Evolutionary conservation across 2,113 vertebrate genomes (phyloP).

Genomic region (Stegastes partitus): DNA sequence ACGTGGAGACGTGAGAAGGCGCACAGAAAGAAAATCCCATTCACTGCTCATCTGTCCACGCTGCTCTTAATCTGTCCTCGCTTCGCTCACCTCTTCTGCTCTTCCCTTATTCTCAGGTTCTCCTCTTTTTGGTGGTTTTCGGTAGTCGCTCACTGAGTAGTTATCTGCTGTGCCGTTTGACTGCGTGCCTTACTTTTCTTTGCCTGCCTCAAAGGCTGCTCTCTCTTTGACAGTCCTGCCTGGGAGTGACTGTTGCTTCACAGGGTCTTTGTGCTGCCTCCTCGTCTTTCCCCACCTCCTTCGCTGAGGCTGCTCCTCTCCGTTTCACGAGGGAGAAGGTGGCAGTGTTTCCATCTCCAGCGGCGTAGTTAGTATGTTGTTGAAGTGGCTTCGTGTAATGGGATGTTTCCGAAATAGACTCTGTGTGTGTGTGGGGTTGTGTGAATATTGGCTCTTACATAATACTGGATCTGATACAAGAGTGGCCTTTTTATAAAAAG

Average conservation of each 20-base stretch:
- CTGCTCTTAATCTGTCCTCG: background rate
- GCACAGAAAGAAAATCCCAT: background rate
- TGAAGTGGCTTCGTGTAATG: conserved; percentile 33
- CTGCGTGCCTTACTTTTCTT: conserved; percentile 6
- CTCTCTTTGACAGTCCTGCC: conserved; percentile 24
- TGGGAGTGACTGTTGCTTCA: conserved; percentile 58
- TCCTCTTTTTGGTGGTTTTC: background rate
- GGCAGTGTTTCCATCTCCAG: conserved; percentile 58
- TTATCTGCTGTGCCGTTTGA: conserved; percentile 11
- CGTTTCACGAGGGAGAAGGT: conserved; percentile 54
- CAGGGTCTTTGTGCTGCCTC: conserved; percentile 50
- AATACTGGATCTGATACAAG: conserved; percentile 32
- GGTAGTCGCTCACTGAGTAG: background rate
- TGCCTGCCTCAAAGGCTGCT: conserved; percentile 25
- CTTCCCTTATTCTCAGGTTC: background rate
- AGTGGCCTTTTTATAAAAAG: background rate
- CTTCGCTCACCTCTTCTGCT: conserved; percentile 1
- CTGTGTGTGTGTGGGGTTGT: conserved; percentile 6
- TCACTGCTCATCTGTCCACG: background rate
- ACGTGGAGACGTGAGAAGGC: conserved; percentile 2
- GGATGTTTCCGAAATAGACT: conserved; percentile 32
- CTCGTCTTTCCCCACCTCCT: conserved; percentile 60
- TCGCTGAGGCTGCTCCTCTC: conserved; percentile 49
- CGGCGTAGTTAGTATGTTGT: conserved; percentile 44
- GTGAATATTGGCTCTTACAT: conserved; percentile 38